Base-by-base conservation (phyloP, 2,888 invertebrate species). In the Neoitamus cyanurus region DNA sequence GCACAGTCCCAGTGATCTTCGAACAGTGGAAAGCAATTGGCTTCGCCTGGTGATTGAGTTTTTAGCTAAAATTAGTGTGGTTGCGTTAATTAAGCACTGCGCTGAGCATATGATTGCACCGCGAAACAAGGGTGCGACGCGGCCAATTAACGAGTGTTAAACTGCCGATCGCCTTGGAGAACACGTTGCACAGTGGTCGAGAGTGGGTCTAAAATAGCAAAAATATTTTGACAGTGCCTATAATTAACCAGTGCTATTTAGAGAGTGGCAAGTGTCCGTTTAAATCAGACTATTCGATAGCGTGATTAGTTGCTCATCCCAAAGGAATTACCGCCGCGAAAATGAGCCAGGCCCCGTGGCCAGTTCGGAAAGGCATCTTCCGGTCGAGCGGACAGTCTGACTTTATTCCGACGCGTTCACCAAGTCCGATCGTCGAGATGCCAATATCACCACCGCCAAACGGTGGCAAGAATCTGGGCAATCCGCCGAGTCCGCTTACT, bases 311-410 rank as follows among this genome's bases (percentile, higher is more conserved):
- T 31, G 28, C 37, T 31, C 20, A 34, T 80, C 31, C 30, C 36
- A 82, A 36, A 20, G 37, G 82, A 84, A 20, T 34, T 58, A 58
- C 77, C 77, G 58, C 42, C 84, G 37, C 72, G 68, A 82, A 84
- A 48, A 83, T 46, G 85, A 82, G 92, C 89, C 94, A 94, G 90
- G 94, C 93, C 88, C 95, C 95, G 90, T 95, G 96, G 96, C 94
- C 95, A 87, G 93, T 96, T 88, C 93, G 93, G 88, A 94, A 94
- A 88, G 94, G 93, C 83, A 91, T 92, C 86, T 92, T 92, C 87
- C 92, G 92, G 68, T 92, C 92, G 86, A 90, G 88, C 86, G 91
- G 90, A 3, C 91, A 90, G 87, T 92, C 92, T 42, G 91, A 92
- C 87, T 91, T 91, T 86, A 88, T 89, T 87, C 90, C 89, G 70